Evolutionary conservation across 2,113 vertebrate genomes (phyloP).

Genomic region (Nesogale talazaci): DNA sequence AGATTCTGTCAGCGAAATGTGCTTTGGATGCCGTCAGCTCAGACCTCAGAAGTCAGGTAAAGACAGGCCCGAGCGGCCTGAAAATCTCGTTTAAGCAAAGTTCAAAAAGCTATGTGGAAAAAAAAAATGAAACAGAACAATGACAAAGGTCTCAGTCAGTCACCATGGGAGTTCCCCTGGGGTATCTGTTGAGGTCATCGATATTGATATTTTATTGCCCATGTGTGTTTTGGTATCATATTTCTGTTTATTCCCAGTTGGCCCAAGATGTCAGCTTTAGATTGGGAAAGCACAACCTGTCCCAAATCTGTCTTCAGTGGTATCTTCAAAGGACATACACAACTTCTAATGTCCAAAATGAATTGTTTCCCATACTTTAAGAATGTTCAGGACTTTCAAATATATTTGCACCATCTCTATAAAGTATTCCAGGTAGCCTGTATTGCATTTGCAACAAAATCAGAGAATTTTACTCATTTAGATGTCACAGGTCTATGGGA

Average conservation of each 20-base stretch:
- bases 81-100: neutral
- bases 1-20: constrained; percentile 54
- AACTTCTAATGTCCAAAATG: constrained; percentile 12
- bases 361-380: neutral
- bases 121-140: constrained; percentile 5
- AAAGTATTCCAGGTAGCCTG: too few relatives aligned
- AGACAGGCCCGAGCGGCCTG: constrained; percentile 33
- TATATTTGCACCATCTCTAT: neutral
- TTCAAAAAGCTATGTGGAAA: neutral
- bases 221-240: neutral
- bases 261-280: neutral
- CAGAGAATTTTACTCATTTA: neutral
- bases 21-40: constrained; percentile 57
- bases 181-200: neutral
- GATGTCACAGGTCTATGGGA: neutral
- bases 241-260: neutral
- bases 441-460: neutral
- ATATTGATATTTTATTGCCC: neutral
- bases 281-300: constrained; percentile 9
- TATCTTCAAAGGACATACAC: neutral
- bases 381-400: neutral
- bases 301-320: neutral
- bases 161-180: neutral
- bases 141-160: neutral
- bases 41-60: constrained; percentile 60